Evolutionary conservation across 1,140 invertebrate genomes (phyloP), one percentile per base, ranked within the genome.

Genomic region (Caenorhabditis brenneri): DNA sequence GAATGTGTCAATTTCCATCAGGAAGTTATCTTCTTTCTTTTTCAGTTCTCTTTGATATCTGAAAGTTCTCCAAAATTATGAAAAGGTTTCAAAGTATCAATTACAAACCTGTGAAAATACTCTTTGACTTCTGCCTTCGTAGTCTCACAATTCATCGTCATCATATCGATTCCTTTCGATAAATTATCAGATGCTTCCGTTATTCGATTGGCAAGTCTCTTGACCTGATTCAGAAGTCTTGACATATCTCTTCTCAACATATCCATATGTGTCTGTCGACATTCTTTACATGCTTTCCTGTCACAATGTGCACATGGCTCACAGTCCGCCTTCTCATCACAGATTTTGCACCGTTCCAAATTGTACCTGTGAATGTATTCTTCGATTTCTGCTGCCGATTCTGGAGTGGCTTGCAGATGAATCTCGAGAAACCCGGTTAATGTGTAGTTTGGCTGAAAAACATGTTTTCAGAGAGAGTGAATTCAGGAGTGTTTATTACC

Each of bases 361-460:
- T 91, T 91, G 74, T 90, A 90, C 79, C 89, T 84, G 80, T 90
- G 83, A 74, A 91, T 88, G 79, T 89, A 91, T 27, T 87, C 88
- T 74, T 91, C 88, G 31, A 90, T 55, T 80, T 90, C 82, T 16
- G 86, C 95, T 58, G 95, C 95, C 84, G 95, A 92, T 91, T 96
- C 95, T 84, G 95, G 95, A 33, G 95, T 96, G 84, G 96, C 96
- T 92, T 96, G 95, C 91, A 96, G 95, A 90, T 96, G 97, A 53
- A 98, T 93, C 91, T 98, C 96, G 83, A 98, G 93, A 92, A 98
- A 98, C 69, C 96, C 93, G 91, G 96, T 95, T 31, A 98, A 93
- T 36, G 97, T 98, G 5, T 97, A 96, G 92, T 98, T 98, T 87
- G 95, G 97, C 51, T 96, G 96, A 91, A 96, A 97, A 27, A 4